Evolutionary conservation across 2,888 invertebrate species (phyloP), one percentile per base, ranked within the genome.

Genomic region (Cecidostiba fungosa): DNA sequence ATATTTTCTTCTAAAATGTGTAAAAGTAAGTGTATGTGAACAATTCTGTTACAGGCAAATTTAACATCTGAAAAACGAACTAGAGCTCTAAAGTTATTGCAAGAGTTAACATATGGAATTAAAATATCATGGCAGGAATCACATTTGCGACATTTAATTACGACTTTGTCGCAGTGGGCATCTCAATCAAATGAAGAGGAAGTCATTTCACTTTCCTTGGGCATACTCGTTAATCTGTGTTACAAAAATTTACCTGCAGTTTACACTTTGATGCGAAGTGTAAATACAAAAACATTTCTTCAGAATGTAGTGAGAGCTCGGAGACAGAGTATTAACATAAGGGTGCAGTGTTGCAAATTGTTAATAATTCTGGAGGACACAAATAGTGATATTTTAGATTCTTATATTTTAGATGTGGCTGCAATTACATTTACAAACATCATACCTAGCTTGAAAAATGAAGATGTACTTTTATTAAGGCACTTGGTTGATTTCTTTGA

Each of bases 121-220:
- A 96, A 95, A 91, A 96, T 97, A 39, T 95, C 95, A 10, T 97
- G 97, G 97, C 97, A 97, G 91, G 97, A 97, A 90, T 96, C 97
- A 0, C 96, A 97, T 91, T 94, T 97, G 69, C 93, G 95, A 0
- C 94, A 95, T 86, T 93, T 97, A 14, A 95, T 97, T 92, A 95
- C 95, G 82, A 95, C 95, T 29, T 92, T 97, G 0, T 95, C 96
- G 0, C 95, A 95, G 43, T 96, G 96, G 95, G 95, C 97, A 76
- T 93, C 92, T 0, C 94, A 95, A 0, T 94, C 94, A 90, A 91
- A 90, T 0, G 95, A 95, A 50, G 94, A 94, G 83, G 94, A 95
- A 47, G 92, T 94, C 4, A 92, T 94, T 39, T 90, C 93, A 50
- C 91, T 95, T 73, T 95, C 96, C 0, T 93, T 97, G 0, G 96